Base-by-base conservation (phyloP, 2,113 vertebrate genomes). In the Hirundichthys speculiger region DNA sequence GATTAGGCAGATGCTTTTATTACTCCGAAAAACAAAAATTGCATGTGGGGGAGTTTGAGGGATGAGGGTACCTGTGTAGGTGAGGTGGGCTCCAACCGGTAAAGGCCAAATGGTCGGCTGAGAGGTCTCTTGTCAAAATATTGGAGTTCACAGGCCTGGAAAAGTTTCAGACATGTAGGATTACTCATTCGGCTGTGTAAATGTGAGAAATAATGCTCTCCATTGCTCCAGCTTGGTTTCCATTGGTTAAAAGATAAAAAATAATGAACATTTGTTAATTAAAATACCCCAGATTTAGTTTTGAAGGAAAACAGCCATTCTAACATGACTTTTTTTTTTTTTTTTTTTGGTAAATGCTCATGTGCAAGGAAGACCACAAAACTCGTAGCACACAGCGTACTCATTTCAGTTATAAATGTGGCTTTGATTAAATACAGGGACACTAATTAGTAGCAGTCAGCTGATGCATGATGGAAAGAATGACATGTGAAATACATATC, bases 51-150 rank as follows among this genome's bases (percentile, higher is more conserved):
- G n/a, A n/a, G n/a, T n/a, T n/a, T n/a, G n/a, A n/a, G n/a, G n/a
- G n/a, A n/a, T n/a, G n/a, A n/a, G n/a, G n/a, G n/a, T 80, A 93
- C 92, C 92, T 92, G 92, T 70, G 92, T 93, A 11, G 93, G 93
- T 2, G 93, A 93, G 60, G 91, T 92, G 51, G 93, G 93, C 80
- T 93, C 93, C 75, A 93, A 85, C 11, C 93, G 85, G 74, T 92
- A 93, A 85, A 92, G 92, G 78, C 91, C 84, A 76, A 93, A 93
- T 2, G 90, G 91, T 80, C 92, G 81, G 61, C 85, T 90, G 64
- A 92, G 79, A 50, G 90, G 80, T 82, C 93, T 89, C 88, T 93
- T 93, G 79, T 93, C 93, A 64, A 93, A 93, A 64, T 93, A 93
- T 18, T 90, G 83, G 40, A 93, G 85, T 57, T 93, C 93, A 75